A percentile compares a stretch with the other conserved stretches of the same genome.
These are phyloP conservation scores for Phoxinus phoxinus DNA, from an alignment of 2,113 vertebrate genomes.

Conservation along the genomic window DNA sequence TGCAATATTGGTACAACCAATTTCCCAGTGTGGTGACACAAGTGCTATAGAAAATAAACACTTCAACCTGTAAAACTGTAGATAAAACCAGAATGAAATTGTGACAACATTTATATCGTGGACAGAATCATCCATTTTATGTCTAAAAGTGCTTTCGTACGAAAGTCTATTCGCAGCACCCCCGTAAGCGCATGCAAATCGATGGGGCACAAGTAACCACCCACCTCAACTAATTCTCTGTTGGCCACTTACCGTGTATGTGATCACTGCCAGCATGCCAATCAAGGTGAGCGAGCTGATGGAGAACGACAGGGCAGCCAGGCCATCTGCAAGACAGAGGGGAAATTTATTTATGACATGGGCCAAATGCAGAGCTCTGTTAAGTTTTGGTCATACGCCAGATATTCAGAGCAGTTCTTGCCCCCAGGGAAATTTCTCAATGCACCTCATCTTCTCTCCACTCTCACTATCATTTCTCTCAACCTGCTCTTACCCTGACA, in stretches of 20 bases:
- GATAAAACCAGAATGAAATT: background rate
- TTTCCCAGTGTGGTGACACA: background rate
- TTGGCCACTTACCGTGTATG: conserved; percentile 91
- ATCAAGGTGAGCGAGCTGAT: conserved; percentile 97
- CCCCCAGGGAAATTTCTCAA: conserved; percentile 25
- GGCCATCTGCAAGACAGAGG: conserved; percentile 82
- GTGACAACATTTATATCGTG: background rate
- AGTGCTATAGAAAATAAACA: background rate
- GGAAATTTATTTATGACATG: conserved; percentile 51
- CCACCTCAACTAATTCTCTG: conserved; percentile 24
- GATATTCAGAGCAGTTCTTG: conserved; percentile 1
- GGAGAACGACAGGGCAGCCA: conserved; percentile 93
- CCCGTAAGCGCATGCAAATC: conserved; percentile 53
- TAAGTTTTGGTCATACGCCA: conserved; percentile 25
- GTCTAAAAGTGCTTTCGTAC: background rate
- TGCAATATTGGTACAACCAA: background rate
- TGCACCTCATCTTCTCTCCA: conserved; percentile 7
- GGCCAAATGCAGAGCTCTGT: conserved; percentile 38
- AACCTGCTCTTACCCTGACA: conserved; percentile 11
- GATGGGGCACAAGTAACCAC: conserved; percentile 2
- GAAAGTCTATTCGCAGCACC: conserved; percentile 27
- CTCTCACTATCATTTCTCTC: background rate
- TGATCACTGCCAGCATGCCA: conserved; percentile 98
- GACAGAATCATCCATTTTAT: background rate
- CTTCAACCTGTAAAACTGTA: background rate